A percentile compares a stretch with the other conserved stretches of the same genome.
Conservation (phyloP, 2,113 vertebrate species). For the Elephantulus edwardii region DNA sequence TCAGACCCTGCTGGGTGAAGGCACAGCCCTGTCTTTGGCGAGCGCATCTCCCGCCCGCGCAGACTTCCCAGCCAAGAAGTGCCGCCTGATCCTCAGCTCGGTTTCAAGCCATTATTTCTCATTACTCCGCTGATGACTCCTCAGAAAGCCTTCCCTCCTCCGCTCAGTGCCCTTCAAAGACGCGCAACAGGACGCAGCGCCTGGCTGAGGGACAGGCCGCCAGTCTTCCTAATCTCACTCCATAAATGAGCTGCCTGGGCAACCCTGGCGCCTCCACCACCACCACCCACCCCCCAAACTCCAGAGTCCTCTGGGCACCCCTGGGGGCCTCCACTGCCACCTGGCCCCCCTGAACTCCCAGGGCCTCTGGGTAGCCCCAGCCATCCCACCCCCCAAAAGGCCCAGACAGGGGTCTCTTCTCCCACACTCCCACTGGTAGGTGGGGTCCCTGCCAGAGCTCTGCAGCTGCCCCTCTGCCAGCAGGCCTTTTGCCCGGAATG, state of each 20-base stretch:
- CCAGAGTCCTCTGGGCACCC: neutral
- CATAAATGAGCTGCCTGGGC: constrained; percentile 27
- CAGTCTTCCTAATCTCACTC: constrained; percentile 53
- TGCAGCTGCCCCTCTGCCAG: constrained; percentile 40
- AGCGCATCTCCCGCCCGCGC: neutral
- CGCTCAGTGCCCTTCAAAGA: accelerated
- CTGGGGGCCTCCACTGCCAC: no score
- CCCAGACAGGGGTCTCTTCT: neutral
- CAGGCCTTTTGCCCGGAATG: constrained; percentile 17
- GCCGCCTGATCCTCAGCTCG: neutral
- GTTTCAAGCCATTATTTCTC: neutral
- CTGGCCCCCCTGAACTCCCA: no score
- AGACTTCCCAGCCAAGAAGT: neutral
- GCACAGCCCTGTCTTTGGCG: neutral
- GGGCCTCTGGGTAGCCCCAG: neutral
- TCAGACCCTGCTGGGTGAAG: accelerated
- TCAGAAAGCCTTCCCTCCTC: neutral
- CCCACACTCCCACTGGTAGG: neutral
- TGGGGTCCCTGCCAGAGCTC: accelerated
- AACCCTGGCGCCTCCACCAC: neutral
- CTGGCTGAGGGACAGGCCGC: neutral
- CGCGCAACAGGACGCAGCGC: neutral
- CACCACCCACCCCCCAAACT: neutral
- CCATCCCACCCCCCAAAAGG: neutral
- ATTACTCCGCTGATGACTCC: neutral